Base-by-base conservation (phyloP, 2,888 invertebrate genomes). In the Plagodis dolabraria region DNA sequence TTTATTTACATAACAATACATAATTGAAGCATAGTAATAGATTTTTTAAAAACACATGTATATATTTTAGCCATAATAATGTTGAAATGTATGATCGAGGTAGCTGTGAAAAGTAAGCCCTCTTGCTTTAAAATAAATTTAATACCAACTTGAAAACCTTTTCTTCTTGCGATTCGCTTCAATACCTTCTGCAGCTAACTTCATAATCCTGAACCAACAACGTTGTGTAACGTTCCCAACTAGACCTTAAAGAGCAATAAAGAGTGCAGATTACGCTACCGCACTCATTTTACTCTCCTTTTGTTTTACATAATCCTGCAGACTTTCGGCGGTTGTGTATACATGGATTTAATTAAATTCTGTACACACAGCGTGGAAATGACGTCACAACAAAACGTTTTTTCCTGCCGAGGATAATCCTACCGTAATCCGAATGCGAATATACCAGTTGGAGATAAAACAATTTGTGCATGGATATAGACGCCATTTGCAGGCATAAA, bases 281-380 rank as follows among this genome's bases (percentile, higher is more conserved):
- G 36, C 35, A 44, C 59, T 57, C 59, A 59, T 65, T 63, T 61
- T 63, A 55, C 59, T 65, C 51, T 58, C 60, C 56, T 55, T 58
- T 69, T 64, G 67, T 67, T 64, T 60, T 51, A 54, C 63, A 53
- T 65, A 64, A 64, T 63, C 58, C 63, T 52, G 47, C 54, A 47
- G 51, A 63, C 68, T 63, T 65, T 62, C 47, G 54, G 50, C 53
- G 53, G 53, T 56, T 60, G 69, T 67, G 66, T 59, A 51, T 65
- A 33, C 67, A 60, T 53, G 63, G 64, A 65, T 76, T 80, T 82
- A 80, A 82, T 82, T 82, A 77, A 79, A 80, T 73, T 77, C 71
- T 72, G 74, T 69, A 69, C 68, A 72, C 69, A 64, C 53, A 55
- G 47, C 50, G 65, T 52, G 59, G 63, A 62, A 63, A 61, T 77